Evolutionary conservation across 2,113 vertebrate genomes (phyloP), one percentile per base, ranked within the genome.

Genomic region (Choloepus hoffmanni): DNA sequence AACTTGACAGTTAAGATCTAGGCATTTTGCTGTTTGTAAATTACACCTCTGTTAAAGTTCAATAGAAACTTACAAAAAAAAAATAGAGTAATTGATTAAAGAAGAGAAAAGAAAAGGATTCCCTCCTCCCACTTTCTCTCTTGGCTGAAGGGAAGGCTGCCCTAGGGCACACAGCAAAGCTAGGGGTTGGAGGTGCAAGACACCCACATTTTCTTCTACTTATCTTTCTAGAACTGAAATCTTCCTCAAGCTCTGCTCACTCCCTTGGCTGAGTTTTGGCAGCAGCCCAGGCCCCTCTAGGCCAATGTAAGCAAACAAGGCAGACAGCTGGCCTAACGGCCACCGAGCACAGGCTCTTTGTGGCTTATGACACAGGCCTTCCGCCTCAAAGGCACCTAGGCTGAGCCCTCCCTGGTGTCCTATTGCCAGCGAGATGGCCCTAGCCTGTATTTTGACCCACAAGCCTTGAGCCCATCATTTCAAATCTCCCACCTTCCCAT

Each of bases 401-500:
- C 36, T 24, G 67, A 58, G 23, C 19, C 21, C n/a, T 90, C 84
- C 43, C 15, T 2, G 28, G 78, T n/a, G 65, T 65, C 92, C 60
- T 4, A 26, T 94, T 48, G 40, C 95, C 88, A 78, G 23, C 70
- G 92, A 40, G 67, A 95, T 2, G 0, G 50, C 79, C 74, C n/a
- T 33, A 16, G 33, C n/a, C 43, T 45, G 60, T 21, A 11, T 24
- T 24, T 2, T 16, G 19, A 74, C 43, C 62, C 84, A 40, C 0
- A 12, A n/a, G 77, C 58, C 79, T 83, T 0, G 28, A 58, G 63
- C 19, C 79, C 50, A 68, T 12, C 84, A 3, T 45, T 95, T 86
- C 78, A 30, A 43, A 79, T 72, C 85, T 92, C 85, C 85, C 82
- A 84, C 81, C 82, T 90, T 74, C 81, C 76, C 15, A 0, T 4